Evolutionary conservation across 2,113 vertebrate species (phyloP).

Genomic region (Cavia aperea): DNA sequence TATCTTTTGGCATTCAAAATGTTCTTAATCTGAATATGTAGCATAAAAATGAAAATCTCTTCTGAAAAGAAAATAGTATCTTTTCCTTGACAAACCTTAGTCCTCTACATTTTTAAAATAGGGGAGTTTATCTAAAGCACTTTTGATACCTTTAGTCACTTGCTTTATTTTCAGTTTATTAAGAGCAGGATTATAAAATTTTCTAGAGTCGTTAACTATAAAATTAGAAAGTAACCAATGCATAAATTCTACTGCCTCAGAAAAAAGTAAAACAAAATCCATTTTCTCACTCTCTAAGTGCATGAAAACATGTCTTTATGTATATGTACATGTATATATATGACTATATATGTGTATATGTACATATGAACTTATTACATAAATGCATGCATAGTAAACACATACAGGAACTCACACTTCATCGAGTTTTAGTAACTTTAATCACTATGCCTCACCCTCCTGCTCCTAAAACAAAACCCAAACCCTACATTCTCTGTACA

Average conservation of each 20-base stretch:
- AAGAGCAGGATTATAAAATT: conserved; percentile 72
- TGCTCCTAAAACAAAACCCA: neutral
- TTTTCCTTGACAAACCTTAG: conserved; percentile 66
- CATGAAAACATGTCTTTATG: neutral
- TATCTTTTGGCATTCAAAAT: conserved; percentile 11
- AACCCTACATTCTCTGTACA: neutral
- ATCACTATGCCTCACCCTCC: fast-evolving
- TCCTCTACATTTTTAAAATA: neutral
- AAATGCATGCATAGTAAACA: neutral
- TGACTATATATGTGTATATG: neutral
- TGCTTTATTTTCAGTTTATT: conserved; percentile 71
- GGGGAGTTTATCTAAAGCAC: conserved; percentile 69
- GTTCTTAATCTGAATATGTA: conserved; percentile 46
- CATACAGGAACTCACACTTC: neutral
- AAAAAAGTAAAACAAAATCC: conserved; percentile 21
- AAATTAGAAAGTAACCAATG: conserved; percentile 64
- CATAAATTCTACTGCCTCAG: conserved; percentile 65
- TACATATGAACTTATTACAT: neutral
- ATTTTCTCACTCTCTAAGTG: neutral
- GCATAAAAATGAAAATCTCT: neutral
- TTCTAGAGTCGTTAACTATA: conserved; percentile 65
- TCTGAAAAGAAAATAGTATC: conserved; percentile 43
- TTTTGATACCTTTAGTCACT: conserved; percentile 67
- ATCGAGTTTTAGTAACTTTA: conserved; percentile 15
- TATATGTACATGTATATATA: neutral